phyloP scores from a whole-genome alignment of 2,888 invertebrate species.

The Bedellia somnulentella region DNA sequence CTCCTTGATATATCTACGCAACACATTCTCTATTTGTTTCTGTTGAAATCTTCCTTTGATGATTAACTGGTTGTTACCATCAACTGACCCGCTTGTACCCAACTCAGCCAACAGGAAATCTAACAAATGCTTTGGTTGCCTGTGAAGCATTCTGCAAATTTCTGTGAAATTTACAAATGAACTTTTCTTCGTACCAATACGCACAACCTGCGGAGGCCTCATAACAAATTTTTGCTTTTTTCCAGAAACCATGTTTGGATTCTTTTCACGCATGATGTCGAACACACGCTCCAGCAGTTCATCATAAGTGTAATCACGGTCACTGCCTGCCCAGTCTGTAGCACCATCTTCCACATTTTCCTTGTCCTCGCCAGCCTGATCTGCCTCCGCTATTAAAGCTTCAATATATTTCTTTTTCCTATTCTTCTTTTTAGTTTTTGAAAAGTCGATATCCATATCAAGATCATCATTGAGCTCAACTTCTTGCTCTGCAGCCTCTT shows the following conservation, averaged over 20 bases:
- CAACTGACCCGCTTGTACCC: constrained; percentile 98
- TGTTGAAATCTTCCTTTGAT: constrained; percentile 99
- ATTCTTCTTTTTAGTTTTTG: constrained; percentile 89
- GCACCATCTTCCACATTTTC: constrained; percentile 79
- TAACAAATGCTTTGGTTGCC: constrained; percentile 96
- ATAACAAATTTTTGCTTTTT: constrained; percentile 99
- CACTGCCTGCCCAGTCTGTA: constrained; percentile 79
- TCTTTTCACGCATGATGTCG: constrained; percentile 97
- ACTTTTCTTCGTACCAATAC: constrained; percentile 98
- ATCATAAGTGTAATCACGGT: constrained; percentile 97
- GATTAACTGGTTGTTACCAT: constrained; percentile 97
- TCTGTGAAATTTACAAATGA: constrained; percentile 99
- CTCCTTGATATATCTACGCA: constrained; percentile 93
- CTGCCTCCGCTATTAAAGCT: constrained; percentile 76
- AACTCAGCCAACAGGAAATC: constrained; percentile 97
- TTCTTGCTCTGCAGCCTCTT: constrained; percentile 61
- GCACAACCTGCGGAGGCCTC: constrained; percentile 96
- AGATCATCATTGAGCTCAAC: constrained; percentile 70
- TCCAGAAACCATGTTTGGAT: constrained; percentile 98
- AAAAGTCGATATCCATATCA: constrained; percentile 85
- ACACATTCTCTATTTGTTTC: constrained; percentile 99
- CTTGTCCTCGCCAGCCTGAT: constrained; percentile 73
- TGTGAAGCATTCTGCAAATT: constrained; percentile 80
- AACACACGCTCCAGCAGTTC: constrained; percentile 95
- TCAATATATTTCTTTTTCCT: constrained; percentile 90